These are phyloP conservation scores for Acrobasis consociella DNA, from an alignment of 2,888 invertebrate species.

Conservation along the genomic window DNA sequence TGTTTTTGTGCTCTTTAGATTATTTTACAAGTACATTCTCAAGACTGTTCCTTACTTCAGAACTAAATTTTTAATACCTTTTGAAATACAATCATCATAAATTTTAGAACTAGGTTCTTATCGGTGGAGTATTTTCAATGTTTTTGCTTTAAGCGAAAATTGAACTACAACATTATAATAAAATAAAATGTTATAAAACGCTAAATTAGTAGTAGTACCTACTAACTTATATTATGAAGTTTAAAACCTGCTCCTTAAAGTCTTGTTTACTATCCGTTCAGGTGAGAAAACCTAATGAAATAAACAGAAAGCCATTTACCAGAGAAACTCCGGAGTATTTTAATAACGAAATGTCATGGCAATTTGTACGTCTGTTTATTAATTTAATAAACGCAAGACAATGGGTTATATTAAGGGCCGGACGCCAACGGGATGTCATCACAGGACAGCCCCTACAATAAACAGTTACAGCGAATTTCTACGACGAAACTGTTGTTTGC, in stretches of 20 bases:
- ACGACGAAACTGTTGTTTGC: not conserved
- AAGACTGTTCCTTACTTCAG: too few species aligned
- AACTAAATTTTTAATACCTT: too few species aligned
- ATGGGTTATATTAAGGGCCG: conserved; percentile 33
- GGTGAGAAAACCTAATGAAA: conserved; percentile 1
- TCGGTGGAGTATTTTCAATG: too few species aligned
- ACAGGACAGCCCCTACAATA: conserved; percentile 4
- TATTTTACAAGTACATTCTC: too few species aligned
- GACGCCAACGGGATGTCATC: conserved; percentile 12
- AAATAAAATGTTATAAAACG: too few species aligned
- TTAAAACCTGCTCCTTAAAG: too few species aligned
- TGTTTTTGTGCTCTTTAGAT: not conserved
- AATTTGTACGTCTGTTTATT: conserved; percentile 34
- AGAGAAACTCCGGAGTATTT: conserved; percentile 23
- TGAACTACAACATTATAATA: too few species aligned
- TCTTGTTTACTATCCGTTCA: not conserved
- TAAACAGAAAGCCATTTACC: not conserved
- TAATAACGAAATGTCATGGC: conserved; percentile 30
- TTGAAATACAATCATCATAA: too few species aligned
- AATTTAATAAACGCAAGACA: conserved; percentile 32
- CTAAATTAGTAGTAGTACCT: too few species aligned
- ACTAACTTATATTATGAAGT: too few species aligned
- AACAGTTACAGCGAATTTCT: conserved; percentile 5
- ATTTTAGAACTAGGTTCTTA: too few species aligned
- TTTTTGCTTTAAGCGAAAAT: too few species aligned